A percentile compares a stretch with the other conserved stretches of the same genome.
Conservation (phyloP, 2,113 vertebrate genomes). For the Gavialis gangeticus region DNA sequence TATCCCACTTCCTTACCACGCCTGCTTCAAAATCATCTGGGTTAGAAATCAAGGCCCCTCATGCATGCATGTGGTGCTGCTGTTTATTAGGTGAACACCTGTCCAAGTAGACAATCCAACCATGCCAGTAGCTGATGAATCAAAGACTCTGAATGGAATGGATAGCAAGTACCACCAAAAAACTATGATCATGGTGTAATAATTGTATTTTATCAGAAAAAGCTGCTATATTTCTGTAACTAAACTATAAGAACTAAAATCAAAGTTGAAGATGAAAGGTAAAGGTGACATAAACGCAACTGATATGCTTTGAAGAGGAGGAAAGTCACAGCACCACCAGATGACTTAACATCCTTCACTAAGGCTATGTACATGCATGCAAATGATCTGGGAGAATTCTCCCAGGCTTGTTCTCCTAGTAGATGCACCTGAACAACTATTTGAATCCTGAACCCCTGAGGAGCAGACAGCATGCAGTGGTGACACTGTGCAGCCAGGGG, state of each 20-base stretch:
- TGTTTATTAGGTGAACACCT: neutral
- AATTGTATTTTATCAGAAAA: neutral
- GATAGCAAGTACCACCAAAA: neutral
- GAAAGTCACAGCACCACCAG: neutral
- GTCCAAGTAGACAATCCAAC: neutral
- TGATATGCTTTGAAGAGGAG: neutral
- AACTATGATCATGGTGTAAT: neutral
- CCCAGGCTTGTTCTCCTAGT: no score
- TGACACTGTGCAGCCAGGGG: no score
- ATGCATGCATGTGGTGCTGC: no score
- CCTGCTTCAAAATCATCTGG: neutral
- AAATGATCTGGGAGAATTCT: no score
- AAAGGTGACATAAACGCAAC: neutral
- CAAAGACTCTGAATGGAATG: neutral
- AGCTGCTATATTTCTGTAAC: neutral
- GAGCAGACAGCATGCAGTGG: no score
- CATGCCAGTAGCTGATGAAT: neutral
- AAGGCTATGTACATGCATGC: no score
- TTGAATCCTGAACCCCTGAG: no score
- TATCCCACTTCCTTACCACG: neutral
- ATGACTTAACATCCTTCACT: neutral
- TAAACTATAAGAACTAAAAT: neutral
- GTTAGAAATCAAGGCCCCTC: neutral
- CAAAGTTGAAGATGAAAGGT: neutral
- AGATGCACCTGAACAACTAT: no score